These are phyloP conservation scores for Hypotaenidia philippensis DNA, from an alignment of 2,797 vertebrate genomes.

Conservation along the genomic window DNA sequence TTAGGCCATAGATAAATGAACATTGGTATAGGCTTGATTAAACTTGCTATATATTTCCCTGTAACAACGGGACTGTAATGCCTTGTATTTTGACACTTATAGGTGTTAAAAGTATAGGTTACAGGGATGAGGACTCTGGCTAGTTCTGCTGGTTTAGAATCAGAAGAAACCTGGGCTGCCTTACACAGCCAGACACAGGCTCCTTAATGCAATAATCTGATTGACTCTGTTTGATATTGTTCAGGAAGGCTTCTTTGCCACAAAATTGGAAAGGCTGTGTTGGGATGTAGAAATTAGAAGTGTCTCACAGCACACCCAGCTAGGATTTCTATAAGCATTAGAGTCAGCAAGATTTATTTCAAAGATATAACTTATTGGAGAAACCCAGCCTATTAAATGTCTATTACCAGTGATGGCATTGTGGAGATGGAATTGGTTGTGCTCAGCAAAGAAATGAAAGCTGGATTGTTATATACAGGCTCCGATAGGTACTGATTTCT, in stretches of 20 bases:
- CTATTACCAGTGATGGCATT: neutral
- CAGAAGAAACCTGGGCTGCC: neutral
- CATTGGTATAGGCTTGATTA: neutral
- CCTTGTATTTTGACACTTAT: neutral
- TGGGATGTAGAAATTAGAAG: conserved; percentile 2
- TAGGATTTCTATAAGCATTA: conserved; percentile 22
- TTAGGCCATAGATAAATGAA: neutral
- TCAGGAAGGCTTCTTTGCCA: neutral
- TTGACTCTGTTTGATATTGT: neutral
- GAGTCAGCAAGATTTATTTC: conserved; percentile 44
- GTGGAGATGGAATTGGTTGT: conserved; percentile 9
- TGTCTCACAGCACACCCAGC: neutral
- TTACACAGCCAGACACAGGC: neutral
- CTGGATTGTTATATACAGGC: neutral
- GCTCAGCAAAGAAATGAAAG: conserved; percentile 24
- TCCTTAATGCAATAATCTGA: neutral
- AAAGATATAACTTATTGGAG: neutral
- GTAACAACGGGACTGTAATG: neutral
- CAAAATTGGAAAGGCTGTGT: conserved; percentile 1
- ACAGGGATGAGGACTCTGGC: neutral
- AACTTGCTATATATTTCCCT: neutral
- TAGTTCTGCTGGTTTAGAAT: neutral
- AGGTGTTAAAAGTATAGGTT: neutral
- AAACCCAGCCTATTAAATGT: conserved; percentile 6
- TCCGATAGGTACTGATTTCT: neutral